phyloP scores from a whole-genome alignment of 2,797 vertebrate species.

The Malurus leucopterus region DNA sequence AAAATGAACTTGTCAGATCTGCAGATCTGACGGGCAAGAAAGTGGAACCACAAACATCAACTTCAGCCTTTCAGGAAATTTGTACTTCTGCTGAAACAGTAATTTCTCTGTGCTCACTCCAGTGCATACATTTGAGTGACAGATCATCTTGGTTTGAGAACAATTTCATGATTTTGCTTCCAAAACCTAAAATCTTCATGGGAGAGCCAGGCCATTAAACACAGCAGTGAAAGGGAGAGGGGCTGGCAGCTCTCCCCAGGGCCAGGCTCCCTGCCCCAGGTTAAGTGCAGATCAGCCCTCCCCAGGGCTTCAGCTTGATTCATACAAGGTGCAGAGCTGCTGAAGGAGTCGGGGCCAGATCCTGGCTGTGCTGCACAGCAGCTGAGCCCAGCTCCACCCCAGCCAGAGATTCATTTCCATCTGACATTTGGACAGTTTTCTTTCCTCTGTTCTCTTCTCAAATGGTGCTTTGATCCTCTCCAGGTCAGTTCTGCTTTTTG shows the following conservation, averaged over 20 bases:
- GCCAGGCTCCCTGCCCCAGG: constrained; percentile 37
- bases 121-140: neutral
- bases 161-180: constrained; percentile 13
- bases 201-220: constrained; percentile 2
- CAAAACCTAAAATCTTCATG: neutral
- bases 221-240: neutral
- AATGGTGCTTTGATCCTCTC: neutral
- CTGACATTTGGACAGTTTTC: neutral
- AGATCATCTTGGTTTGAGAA: neutral
- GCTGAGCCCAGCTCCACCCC: neutral
- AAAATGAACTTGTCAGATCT: neutral
- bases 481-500: neutral
- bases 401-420: neutral
- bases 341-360: neutral
- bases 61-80: neutral
- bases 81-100: constrained; percentile 13
- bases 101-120: neutral
- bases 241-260: constrained; percentile 21
- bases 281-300: constrained; percentile 11
- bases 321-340: neutral
- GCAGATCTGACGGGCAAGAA: accelerated
- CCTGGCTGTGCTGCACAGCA: neutral
- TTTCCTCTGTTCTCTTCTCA: neutral
- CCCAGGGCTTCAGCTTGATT: neutral
- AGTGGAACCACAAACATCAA: constrained; percentile 1